Percentiles rank a stretch among this genome's conserved stretches.
These are phyloP conservation scores for Myotis vivesi DNA, from an alignment of 2,797 vertebrate genomes.

Conservation along the genomic window DNA sequence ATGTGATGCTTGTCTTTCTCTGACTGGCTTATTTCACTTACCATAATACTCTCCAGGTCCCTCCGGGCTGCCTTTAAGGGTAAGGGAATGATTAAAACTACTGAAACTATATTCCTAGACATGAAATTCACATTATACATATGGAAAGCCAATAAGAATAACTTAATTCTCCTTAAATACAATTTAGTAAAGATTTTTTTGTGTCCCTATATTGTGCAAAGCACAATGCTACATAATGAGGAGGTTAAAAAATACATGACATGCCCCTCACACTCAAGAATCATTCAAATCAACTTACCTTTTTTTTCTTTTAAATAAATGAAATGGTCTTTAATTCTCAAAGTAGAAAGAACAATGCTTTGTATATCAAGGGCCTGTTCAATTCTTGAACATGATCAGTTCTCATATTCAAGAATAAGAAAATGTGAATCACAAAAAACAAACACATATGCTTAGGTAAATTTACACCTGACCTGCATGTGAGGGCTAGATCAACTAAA, in stretches of 20 bases:
- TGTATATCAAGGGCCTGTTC: background rate
- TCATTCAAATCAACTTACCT: background rate
- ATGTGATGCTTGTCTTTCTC: too few species aligned
- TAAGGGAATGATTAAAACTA: background rate
- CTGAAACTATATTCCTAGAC: background rate
- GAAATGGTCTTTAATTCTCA: background rate
- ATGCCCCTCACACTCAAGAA: background rate
- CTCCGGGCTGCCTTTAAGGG: too few species aligned
- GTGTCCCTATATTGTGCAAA: background rate
- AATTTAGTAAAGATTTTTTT: background rate
- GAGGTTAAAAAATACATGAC: background rate
- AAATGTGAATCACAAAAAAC: background rate
- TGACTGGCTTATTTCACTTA: too few species aligned
- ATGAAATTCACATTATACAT: background rate
- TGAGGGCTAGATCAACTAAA: background rate
- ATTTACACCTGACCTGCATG: background rate
- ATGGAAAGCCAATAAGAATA: background rate
- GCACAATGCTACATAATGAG: background rate
- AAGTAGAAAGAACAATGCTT: background rate
- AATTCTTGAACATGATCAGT: background rate
- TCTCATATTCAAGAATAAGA: conserved; percentile 14
- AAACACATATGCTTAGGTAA: background rate
- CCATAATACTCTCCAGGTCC: too few species aligned
- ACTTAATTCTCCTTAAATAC: background rate
- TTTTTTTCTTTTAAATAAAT: background rate